Conservation (phyloP, 2,113 vertebrate genomes). For the Grantiella picta region DNA sequence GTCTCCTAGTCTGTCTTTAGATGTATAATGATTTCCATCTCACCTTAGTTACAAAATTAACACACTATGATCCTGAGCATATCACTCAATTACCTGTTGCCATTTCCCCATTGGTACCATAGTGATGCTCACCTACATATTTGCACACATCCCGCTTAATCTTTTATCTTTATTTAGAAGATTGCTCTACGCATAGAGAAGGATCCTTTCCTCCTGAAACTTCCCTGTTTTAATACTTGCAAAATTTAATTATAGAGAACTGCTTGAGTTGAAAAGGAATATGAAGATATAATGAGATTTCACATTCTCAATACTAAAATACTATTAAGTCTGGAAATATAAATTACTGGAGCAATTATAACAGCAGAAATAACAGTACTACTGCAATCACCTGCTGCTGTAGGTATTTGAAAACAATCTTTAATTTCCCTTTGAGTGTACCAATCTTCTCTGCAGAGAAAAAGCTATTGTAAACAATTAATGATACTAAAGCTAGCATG, state of each 20-base stretch:
- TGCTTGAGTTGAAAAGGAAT: not conserved
- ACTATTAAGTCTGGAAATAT: not conserved
- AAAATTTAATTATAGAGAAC: constrained; percentile 4
- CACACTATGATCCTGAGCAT: not conserved
- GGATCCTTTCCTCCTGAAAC: not conserved
- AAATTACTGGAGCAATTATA: constrained; percentile 39
- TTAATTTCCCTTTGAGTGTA: constrained; percentile 43
- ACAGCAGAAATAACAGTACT: constrained; percentile 28
- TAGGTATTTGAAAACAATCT: constrained; percentile 44
- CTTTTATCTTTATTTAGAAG: not conserved
- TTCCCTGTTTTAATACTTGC: not conserved
- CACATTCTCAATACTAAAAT: not conserved
- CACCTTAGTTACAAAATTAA: not conserved
- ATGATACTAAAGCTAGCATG: constrained; percentile 22
- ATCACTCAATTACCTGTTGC: not conserved
- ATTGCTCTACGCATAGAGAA: not conserved
- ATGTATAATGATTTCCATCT: not conserved
- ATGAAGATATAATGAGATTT: constrained; percentile 26
- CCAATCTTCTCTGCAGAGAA: constrained; percentile 1
- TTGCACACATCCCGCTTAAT: not conserved
- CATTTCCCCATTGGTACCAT: not conserved
- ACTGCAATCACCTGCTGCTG: constrained; percentile 21
- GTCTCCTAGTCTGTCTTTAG: not conserved
- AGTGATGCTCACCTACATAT: not conserved
- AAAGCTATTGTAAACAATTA: constrained; percentile 44